Evolutionary conservation across 2,113 vertebrate species (phyloP).

Genomic region (Mesembrinibis cayennensis): DNA sequence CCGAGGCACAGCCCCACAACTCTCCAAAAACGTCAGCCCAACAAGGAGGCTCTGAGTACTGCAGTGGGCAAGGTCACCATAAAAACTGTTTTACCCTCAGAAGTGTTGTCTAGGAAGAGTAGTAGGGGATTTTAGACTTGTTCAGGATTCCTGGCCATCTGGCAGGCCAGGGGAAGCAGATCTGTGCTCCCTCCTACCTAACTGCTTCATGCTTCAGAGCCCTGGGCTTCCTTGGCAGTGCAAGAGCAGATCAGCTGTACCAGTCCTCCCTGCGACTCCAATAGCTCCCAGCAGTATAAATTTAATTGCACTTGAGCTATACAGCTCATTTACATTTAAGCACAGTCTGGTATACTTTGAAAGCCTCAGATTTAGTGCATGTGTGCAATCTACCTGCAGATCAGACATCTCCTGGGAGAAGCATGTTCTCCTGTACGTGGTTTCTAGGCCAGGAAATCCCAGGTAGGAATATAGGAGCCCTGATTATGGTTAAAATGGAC

Average conservation of each 20-base stretch:
- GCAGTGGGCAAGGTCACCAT: accelerated
- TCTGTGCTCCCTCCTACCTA: neutral
- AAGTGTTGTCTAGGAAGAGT: neutral
- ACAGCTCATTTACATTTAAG: neutral
- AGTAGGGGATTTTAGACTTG: neutral
- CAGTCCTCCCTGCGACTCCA: neutral
- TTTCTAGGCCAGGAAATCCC: neutral
- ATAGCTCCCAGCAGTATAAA: accelerated
- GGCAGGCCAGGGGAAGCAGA: neutral
- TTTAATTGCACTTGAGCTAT: neutral
- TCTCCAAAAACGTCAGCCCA: neutral
- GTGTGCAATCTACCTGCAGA: neutral
- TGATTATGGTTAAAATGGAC: neutral
- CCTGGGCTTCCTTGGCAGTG: neutral
- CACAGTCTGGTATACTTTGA: neutral
- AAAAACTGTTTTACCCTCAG: neutral
- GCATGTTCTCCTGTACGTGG: neutral
- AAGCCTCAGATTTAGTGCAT: neutral
- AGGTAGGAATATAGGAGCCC: neutral
- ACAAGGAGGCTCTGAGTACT: neutral
- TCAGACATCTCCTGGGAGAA: neutral
- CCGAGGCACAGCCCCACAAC: neutral
- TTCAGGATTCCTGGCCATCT: neutral
- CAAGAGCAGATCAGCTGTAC: neutral
- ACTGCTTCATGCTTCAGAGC: neutral